These are phyloP conservation scores for Macrotis lagotis DNA, from an alignment of 2,113 vertebrate species.

Conservation along the genomic window DNA sequence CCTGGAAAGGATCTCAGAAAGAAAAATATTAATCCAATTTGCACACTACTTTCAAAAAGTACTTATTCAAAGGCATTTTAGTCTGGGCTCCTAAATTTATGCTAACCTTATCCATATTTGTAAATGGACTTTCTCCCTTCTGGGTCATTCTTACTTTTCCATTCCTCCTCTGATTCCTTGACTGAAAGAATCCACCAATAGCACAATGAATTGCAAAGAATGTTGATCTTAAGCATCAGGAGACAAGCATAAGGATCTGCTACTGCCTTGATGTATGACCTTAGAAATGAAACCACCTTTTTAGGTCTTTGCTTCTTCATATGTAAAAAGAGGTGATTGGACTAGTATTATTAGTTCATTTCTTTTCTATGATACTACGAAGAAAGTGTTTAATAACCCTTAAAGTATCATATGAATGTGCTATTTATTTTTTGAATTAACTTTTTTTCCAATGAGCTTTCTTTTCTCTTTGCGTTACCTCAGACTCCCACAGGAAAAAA, in stretches of 20 bases:
- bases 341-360: conserved; percentile 41
- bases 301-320: conserved; percentile 37
- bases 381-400: neutral
- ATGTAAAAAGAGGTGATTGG: neutral
- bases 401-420: neutral
- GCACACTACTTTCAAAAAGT: neutral
- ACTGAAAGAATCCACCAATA: neutral
- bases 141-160: neutral
- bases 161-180: neutral
- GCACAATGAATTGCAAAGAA: neutral
- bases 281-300: neutral
- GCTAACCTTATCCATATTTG: neutral
- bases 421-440: neutral
- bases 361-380: conserved; percentile 32
- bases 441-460: neutral
- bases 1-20: conserved; percentile 6
- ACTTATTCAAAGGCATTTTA: neutral
- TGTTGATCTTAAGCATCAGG: neutral
- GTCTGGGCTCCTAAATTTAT: neutral
- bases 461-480: neutral
- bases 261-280: conserved; percentile 8
- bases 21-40: neutral
- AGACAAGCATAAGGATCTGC: conserved; percentile 31
- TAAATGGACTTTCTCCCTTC: neutral
- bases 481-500: neutral